Evolutionary conservation across 2,113 vertebrate genomes (phyloP), one percentile per base, ranked within the genome.

Genomic region (Etheostoma spectabile): DNA sequence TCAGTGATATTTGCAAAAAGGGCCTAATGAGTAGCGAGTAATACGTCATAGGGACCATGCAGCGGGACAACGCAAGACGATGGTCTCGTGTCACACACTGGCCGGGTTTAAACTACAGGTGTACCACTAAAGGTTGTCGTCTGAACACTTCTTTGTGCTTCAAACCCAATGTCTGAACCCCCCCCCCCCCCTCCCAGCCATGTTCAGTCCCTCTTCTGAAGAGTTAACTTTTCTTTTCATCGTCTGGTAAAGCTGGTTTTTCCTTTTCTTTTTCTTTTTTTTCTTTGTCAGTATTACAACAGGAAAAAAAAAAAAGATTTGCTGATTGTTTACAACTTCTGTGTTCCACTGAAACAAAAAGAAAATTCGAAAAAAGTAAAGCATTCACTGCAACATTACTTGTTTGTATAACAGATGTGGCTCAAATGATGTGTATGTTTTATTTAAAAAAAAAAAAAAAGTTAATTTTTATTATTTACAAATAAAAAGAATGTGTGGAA

Each of bases 91-190:
- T 95, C 56, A 57, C 18, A 55, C 52, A 64, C 21, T 4, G 93
- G 94, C 95, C 94, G 95, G 94, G 83, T 89, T 65, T 85, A 93
- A 62, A 27, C 61, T 75, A 59, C 60, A 57, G 90, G 96, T 94
- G 94, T 94, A 94, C 89, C 94, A 94, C 95, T 95, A 56, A 69
- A 95, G 95, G 94, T 95, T 94, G 93, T 95, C 94, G 93, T 96
- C 95, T 95, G 95, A 97, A 96, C 95, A 95, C 94, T 93, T 95
- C 95, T 94, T 93, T 96, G 95, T 97, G 95, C 96, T 97, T 97
- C 94, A 95, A 93, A 96, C 95, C 95, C 93, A 96, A 94, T 88
- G 95, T 95, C 94, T 94, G 67, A 94, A 94, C 93, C 95, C 93
- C 38, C 38, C 8, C 38, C 6, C 7, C 35, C 7, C 35, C 35